These are phyloP conservation scores for Mythimna loreyi DNA, from an alignment of 2,888 invertebrate genomes.

Conservation along the genomic window DNA sequence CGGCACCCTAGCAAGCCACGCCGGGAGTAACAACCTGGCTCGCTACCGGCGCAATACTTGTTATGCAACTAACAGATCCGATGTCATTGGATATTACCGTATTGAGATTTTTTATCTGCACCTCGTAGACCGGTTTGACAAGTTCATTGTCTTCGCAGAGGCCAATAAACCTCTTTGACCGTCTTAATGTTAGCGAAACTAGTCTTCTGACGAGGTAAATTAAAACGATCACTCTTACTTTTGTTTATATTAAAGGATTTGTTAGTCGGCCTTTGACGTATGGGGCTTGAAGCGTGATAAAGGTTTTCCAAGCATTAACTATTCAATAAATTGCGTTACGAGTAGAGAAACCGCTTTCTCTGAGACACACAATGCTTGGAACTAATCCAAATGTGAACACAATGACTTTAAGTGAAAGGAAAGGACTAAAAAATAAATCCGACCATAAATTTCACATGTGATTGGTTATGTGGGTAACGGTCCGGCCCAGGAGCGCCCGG, in stretches of 20 bases:
- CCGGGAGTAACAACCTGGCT: conserved; percentile 58
- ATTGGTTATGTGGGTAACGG: conserved; percentile 64
- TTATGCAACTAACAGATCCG: conserved; percentile 69
- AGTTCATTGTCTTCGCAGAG: conserved; percentile 81
- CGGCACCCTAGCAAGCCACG: conserved; percentile 4
- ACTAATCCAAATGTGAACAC: conserved; percentile 63
- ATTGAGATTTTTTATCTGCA: conserved; percentile 65
- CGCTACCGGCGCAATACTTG: conserved; percentile 51
- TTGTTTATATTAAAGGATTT: conserved; percentile 48
- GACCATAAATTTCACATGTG: conserved; percentile 59
- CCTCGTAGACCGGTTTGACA: conserved; percentile 76
- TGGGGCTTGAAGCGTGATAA: conserved; percentile 12
- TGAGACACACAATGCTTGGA: conserved; percentile 67
- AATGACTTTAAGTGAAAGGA: conserved; percentile 63
- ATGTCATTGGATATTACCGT: conserved; percentile 60
- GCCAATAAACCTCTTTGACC: conserved; percentile 78
- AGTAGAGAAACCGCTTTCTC: conserved; percentile 59
- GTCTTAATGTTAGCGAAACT: conserved; percentile 62
- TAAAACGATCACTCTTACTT: conserved; percentile 69
- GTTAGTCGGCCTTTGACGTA: neutral
- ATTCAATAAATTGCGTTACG: conserved; percentile 43
- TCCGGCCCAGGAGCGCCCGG: conserved; percentile 60
- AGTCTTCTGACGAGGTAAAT: conserved; percentile 68
- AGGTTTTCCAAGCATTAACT: conserved; percentile 27
- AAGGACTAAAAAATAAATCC: conserved; percentile 59